Base-by-base conservation (phyloP, 2,888 invertebrate genomes). In the Vanessa cardui region DNA sequence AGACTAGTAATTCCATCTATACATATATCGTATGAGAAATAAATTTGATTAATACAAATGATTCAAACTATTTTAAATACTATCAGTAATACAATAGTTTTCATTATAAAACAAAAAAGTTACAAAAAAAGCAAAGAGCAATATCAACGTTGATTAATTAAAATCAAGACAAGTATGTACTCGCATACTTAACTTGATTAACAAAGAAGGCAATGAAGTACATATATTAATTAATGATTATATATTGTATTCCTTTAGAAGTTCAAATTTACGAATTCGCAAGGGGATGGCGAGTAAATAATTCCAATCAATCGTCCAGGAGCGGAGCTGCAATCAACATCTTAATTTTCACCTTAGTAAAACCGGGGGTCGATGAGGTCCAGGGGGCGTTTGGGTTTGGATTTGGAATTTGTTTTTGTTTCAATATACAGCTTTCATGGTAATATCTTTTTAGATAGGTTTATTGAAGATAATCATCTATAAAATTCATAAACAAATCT, bases 281-380 rank as follows among this genome's bases (percentile, higher is more conserved):
- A 9, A 69, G 62, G 58, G 62, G 69, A 39, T 52, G 66, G 49
- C 54, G 68, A 79, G 80, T 81, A 80, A 83, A 80, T 82, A 80
- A 82, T 82, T 80, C 79, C 79, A 77, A 81, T 82, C 82, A 80
- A 81, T 81, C 77, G 80, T 56, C 70, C 70, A 64, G 72, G 72
- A 62, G 72, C 69, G 70, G 44, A 62, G 58, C 59, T 74, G 76
- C 77, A 80, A 79, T 80, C 80, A 80, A 77, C 78, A 76, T 77
- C 78, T 78, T 79, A 78, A 80, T 81, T 80, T 78, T 75, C 80
- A 74, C 77, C 78, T 78, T 80, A 78, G 80, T 78, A 77, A 77
- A 73, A 72, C 66, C 66, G 58, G 62, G 72, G 66, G 70, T 73
- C 66, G 63, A 64, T 66, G 68, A 54, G 70, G 67, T 65, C 71